Percentiles rank a stretch among this genome's conserved stretches.
These are phyloP conservation scores for Troglohyphantes excavatus DNA, from an alignment of 2,888 invertebrate species.

Conservation along the genomic window DNA sequence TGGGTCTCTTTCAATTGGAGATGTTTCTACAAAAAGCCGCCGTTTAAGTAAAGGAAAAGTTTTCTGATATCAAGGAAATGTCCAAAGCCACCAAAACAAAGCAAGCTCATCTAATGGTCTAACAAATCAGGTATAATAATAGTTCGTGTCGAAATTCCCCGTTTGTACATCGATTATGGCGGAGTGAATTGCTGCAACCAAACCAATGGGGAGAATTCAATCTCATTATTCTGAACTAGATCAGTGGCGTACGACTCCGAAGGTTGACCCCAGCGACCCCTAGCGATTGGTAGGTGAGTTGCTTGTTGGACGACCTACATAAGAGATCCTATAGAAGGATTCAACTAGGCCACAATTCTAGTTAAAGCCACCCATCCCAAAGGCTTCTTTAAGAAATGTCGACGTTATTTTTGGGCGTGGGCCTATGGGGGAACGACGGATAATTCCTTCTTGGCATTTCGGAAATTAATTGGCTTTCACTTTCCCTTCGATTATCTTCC, in stretches of 20 bases:
- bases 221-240: conserved; percentile 66
- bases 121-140: conserved; percentile 40
- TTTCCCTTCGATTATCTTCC: no score
- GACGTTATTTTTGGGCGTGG: conserved; percentile 60
- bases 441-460: no score
- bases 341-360: conserved; percentile 73
- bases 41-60: no score
- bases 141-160: conserved; percentile 52
- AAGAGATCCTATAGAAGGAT: conserved; percentile 29
- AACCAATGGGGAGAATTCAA: conserved; percentile 13
- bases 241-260: conserved; percentile 74
- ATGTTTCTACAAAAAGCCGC: neutral
- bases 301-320: conserved; percentile 70
- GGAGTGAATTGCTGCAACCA: conserved; percentile 27
- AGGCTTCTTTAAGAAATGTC: conserved; percentile 39
- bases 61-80: neutral
- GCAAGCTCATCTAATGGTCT: conserved; percentile 27
- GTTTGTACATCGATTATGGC: conserved; percentile 42
- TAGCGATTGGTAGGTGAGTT: conserved; percentile 66
- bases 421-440: neutral
- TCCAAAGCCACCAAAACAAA: conserved; percentile 8
- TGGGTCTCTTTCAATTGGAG: neutral
- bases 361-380: conserved; percentile 73
- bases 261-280: conserved; percentile 68
- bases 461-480: no score